Percentiles rank a stretch among this genome's conserved stretches.
phyloP scores from a whole-genome alignment of 2,797 vertebrate genomes.

The Pterois miles region DNA sequence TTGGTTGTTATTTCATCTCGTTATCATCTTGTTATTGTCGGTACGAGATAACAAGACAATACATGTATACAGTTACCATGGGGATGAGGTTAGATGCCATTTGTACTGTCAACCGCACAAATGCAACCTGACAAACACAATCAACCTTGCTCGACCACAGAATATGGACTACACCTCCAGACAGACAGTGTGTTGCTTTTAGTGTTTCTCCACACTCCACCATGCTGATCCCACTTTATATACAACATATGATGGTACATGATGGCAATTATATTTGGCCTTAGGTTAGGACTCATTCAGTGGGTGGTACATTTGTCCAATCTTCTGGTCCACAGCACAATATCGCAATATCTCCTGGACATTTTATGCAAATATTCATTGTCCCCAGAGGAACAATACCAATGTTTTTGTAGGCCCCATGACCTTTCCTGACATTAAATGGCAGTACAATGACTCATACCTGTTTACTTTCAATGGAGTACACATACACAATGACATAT shows the following conservation, averaged over 20 bases:
- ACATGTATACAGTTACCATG: not conserved
- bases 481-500: not conserved
- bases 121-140: not conserved
- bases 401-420: not conserved
- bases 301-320: not conserved
- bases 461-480: not conserved
- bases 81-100: not conserved
- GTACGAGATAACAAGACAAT: not conserved
- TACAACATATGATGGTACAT: not conserved
- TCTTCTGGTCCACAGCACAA: not conserved
- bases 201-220: not conserved
- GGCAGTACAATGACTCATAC: not conserved
- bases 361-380: conserved; percentile 1
- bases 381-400: conserved; percentile 1
- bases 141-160: not conserved
- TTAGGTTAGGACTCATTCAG: not conserved
- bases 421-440: conserved; percentile 13
- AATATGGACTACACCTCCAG: not conserved
- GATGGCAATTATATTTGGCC: not conserved
- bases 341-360: not conserved
- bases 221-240: not conserved
- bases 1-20: not conserved
- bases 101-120: too few species aligned
- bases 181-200: not conserved
- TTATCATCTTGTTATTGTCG: conserved; percentile 1